A percentile compares a stretch with the other conserved stretches of the same genome.
Evolutionary conservation across 2,797 vertebrate genomes (phyloP).

Genomic region (Geotrypetes seraphini): DNA sequence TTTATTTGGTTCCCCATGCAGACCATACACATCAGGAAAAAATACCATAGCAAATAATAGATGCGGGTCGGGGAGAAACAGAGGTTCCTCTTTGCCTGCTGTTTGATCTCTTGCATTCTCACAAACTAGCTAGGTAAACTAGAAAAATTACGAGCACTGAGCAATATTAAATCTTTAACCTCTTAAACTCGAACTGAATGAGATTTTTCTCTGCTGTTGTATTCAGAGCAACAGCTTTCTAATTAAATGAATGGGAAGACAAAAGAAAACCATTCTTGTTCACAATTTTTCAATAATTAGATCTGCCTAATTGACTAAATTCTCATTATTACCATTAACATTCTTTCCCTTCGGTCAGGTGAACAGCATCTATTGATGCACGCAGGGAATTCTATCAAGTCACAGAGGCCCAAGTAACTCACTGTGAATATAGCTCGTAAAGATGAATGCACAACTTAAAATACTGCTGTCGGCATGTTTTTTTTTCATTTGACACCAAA

Average conservation of each 20-base stretch:
- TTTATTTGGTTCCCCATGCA: too few species aligned
- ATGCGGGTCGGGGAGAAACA: too few species aligned
- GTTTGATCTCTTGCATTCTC: too few species aligned
- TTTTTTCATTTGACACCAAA: constrained; percentile 18
- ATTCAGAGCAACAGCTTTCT: constrained; percentile 8
- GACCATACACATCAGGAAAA: too few species aligned
- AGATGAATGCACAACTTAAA: constrained; percentile 30
- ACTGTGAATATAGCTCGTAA: constrained; percentile 31
- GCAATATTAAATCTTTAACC: too few species aligned
- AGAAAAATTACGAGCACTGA: too few species aligned
- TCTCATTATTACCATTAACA: constrained; percentile 18
- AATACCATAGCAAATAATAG: too few species aligned
- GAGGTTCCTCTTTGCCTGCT: too few species aligned
- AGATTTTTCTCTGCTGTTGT: not conserved
- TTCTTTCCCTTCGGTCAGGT: constrained; percentile 28
- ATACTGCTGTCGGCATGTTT: constrained; percentile 33
- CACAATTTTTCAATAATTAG: constrained; percentile 38
- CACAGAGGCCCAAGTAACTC: constrained; percentile 35
- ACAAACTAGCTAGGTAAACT: too few species aligned
- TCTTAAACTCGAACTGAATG: constrained; percentile 10
- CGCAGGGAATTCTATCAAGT: constrained; percentile 33
- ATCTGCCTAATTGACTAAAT: constrained; percentile 34
- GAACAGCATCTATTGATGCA: constrained; percentile 31
- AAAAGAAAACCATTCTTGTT: constrained; percentile 21
- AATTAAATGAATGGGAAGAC: constrained; percentile 33